These are phyloP conservation scores for Rhyacophila brunnea DNA, from an alignment of 1,140 invertebrate genomes.

Conservation along the genomic window DNA sequence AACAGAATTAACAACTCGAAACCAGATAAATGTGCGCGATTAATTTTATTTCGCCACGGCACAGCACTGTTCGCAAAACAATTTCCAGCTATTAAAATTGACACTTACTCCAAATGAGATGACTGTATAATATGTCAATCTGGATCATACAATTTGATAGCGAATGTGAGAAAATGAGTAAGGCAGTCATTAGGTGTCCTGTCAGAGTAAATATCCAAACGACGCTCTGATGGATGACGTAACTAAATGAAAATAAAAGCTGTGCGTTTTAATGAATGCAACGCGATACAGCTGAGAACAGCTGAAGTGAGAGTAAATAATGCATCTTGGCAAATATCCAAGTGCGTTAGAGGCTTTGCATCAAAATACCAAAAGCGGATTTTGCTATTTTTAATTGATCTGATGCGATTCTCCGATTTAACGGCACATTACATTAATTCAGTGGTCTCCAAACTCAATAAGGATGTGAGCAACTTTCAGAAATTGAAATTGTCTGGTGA, in stretches of 20 bases:
- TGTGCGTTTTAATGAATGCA: conserved; percentile 21
- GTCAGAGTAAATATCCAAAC: too few species aligned
- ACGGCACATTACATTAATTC: too few species aligned
- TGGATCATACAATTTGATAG: not conserved
- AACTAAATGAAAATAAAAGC: not conserved
- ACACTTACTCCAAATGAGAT: not conserved
- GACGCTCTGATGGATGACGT: too few species aligned
- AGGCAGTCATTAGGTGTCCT: too few species aligned
- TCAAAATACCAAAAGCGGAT: not conserved
- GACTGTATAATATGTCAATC: not conserved
- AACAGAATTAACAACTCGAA: conserved; percentile 10
- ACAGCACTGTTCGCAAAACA: not conserved
- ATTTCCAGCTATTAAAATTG: not conserved
- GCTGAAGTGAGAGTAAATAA: conserved; percentile 17
- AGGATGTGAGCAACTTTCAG: too few species aligned
- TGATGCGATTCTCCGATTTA: too few species aligned
- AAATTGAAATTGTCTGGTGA: too few species aligned
- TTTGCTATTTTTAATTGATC: too few species aligned
- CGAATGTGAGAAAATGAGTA: too few species aligned
- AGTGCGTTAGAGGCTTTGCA: not conserved
- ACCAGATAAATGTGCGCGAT: not conserved
- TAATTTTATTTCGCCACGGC: not conserved
- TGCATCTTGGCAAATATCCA: conserved; percentile 15
- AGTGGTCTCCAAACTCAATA: too few species aligned
- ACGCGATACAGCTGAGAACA: conserved; percentile 19